These are phyloP conservation scores for Megaceryle maxima DNA, from an alignment of 2,113 vertebrate genomes.

Conservation along the genomic window DNA sequence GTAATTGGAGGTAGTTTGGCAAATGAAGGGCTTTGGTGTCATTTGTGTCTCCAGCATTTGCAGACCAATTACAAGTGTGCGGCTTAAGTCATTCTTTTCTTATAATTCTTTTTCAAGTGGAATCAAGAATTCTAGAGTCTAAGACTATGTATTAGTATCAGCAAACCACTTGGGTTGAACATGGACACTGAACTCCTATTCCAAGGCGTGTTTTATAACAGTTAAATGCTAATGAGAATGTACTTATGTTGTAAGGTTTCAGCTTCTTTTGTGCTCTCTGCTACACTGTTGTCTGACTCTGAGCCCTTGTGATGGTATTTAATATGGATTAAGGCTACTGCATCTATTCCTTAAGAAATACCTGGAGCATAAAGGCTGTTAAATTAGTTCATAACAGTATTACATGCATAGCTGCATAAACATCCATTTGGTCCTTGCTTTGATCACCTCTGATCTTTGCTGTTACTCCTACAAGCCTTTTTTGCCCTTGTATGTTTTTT, in stretches of 20 bases:
- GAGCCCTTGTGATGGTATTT: not conserved
- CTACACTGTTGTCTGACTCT: not conserved
- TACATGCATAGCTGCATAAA: constrained; percentile 20
- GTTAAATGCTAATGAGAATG: not conserved
- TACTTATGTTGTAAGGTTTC: not conserved
- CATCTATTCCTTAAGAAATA: constrained; percentile 13
- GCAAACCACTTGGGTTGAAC: not conserved
- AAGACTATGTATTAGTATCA: not conserved
- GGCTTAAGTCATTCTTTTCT: not conserved
- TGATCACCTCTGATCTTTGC: constrained; percentile 17
- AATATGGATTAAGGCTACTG: constrained; percentile 12
- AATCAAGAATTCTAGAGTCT: not conserved
- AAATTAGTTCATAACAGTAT: constrained; percentile 12
- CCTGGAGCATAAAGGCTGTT: constrained; percentile 23
- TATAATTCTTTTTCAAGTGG: not conserved
- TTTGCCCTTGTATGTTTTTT: not conserved
- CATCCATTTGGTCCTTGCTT: constrained; percentile 10
- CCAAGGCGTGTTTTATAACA: not conserved
- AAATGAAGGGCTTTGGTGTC: not conserved
- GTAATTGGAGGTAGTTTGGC: not conserved
- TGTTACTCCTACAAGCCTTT: not conserved
- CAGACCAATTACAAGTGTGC: not conserved
- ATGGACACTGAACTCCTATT: not conserved
- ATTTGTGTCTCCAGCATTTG: not conserved
- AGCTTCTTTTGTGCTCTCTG: not conserved